Base-by-base conservation (phyloP, 2,113 vertebrate genomes). In the Casuarius casuarius region DNA sequence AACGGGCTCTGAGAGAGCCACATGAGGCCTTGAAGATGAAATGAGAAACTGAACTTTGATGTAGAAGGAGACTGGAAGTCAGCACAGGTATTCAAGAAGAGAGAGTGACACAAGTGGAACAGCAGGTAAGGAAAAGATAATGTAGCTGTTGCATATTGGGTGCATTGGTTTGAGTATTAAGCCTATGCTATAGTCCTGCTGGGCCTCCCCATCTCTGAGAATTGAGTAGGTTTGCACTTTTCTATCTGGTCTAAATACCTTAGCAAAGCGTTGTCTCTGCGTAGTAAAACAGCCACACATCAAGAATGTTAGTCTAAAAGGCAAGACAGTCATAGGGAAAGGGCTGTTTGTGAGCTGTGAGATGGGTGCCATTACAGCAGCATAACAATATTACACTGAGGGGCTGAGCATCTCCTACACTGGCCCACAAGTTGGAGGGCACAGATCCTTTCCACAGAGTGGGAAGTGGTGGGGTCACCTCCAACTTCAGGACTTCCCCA, bases 31-130 rank as follows among this genome's bases (percentile, higher is more conserved):
- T 56, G 90, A 70, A 93, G 90, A 95, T 92, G 78, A 97, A 96
- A 83, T 84, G 71, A 92, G 84, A 75, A 93, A 25, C 56, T 93
- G 92, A 96, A 92, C 79, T 95, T 95, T 93, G 95, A 95, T 96
- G 92, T 91, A 73, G 86, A 93, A 92, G 88, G 88, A 93, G 87
- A 61, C 91, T 91, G 74, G 84, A 84, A 97, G 86, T 92, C 65
- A 20, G 59, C 77, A 84, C 28, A 7, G 65, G 46, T 51, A 88
- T 96, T 89, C 22, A 1, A 90, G 88, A 79, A 80, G 90, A 72
- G 81, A 78, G 35, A 92, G 89, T 94, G 95, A 92, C 96, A 97
- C 84, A 95, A 97, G 92, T 94, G 68, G 95, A 97, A 92, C 94
- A 96, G 92, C 94, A 90, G 92, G 88, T 94, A 91, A 76, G 84